Evolutionary conservation across 2,888 invertebrate genomes (phyloP).

Genomic region (Cylindroiulus punctatus): DNA sequence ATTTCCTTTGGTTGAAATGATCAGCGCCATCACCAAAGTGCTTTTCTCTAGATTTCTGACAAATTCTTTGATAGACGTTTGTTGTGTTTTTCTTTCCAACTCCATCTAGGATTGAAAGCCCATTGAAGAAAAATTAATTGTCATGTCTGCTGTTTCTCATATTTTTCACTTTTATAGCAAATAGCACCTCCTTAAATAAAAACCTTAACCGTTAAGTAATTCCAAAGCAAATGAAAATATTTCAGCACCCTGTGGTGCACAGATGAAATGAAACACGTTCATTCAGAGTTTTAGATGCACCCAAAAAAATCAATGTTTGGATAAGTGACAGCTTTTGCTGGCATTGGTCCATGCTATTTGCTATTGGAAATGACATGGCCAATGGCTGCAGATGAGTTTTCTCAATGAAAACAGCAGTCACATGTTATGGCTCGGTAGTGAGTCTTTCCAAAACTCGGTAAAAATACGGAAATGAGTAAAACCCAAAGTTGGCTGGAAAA

Average conservation of each 20-base stretch:
- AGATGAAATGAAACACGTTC: background rate
- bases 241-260: background rate
- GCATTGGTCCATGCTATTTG: background rate
- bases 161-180: background rate
- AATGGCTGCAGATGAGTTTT: constrained; percentile 23
- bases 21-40: background rate
- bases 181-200: background rate
- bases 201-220: background rate
- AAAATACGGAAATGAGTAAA: constrained; percentile 23
- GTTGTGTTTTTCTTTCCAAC: background rate
- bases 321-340: constrained; percentile 20
- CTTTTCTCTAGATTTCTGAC: too few species aligned
- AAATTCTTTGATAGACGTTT: too few species aligned
- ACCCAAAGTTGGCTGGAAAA: background rate
- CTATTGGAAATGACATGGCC: background rate
- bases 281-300: background rate
- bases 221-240: background rate
- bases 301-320: constrained; percentile 39
- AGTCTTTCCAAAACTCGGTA: background rate
- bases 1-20: too few species aligned
- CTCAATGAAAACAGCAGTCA: constrained; percentile 27
- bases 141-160: background rate
- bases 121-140: background rate
- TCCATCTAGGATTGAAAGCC: background rate
- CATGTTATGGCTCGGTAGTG: background rate